A percentile compares a stretch with the other conserved stretches of the same genome.
Evolutionary conservation across 2,888 invertebrate species (phyloP).

Genomic region (Bedellia somnulentella): DNA sequence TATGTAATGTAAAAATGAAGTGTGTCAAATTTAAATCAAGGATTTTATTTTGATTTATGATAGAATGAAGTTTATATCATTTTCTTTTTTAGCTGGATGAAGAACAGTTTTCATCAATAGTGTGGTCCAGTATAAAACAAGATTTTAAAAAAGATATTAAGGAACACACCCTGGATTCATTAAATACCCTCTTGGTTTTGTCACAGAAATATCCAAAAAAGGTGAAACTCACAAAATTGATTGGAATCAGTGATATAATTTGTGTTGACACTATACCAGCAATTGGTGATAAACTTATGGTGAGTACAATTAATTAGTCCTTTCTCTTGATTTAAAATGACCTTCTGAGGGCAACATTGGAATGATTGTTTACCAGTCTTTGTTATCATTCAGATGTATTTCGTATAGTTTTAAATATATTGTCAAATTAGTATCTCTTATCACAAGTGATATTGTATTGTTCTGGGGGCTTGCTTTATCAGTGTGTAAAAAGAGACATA

Average conservation of each 20-base stretch:
- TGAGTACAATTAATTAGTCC: slow-evolving; percentile 24
- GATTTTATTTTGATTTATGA: no score
- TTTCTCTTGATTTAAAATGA: neutral
- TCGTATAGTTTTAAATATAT: no score
- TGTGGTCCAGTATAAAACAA: slow-evolving; percentile 64
- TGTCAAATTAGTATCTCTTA: no score
- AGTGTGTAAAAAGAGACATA: no score
- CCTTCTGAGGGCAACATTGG: no score
- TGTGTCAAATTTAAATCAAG: no score
- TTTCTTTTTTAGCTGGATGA: slow-evolving; percentile 42
- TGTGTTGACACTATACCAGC: slow-evolving; percentile 58
- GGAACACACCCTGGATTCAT: slow-evolving; percentile 66
- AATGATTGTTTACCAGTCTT: no score
- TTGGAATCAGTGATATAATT: slow-evolving; percentile 60
- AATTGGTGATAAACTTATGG: slow-evolving; percentile 65
- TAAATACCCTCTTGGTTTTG: slow-evolving; percentile 61
- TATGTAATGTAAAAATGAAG: no score
- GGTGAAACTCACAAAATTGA: slow-evolving; percentile 54
- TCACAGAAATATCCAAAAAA: slow-evolving; percentile 42
- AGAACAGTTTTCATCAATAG: slow-evolving; percentile 50
- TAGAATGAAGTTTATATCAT: no score
- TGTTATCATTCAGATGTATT: no score
- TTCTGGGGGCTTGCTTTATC: no score
- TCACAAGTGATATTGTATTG: no score
- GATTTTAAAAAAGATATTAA: slow-evolving; percentile 65